Base-by-base conservation (phyloP, 2,113 vertebrate species). In the Elaphurus davidianus region DNA sequence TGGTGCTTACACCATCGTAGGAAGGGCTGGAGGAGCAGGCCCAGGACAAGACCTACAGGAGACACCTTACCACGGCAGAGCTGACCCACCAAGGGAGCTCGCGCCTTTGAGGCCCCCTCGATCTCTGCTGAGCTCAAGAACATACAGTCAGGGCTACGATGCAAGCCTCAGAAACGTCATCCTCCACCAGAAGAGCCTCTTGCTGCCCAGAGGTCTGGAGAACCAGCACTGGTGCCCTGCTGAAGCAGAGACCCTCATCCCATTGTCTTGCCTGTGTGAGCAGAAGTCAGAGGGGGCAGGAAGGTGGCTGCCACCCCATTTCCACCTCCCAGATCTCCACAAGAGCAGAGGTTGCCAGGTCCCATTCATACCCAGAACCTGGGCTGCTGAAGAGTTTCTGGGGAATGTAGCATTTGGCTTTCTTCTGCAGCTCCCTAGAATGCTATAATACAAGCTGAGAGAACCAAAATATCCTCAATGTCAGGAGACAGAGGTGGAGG, bases 151-250 rank as follows among this genome's bases (percentile, higher is more conserved):
- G 9, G 50, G 57, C 55, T n/a, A 9, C 15, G 17, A 1, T 23
- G 8, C 8, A 30, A 87, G 78, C 15, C 59, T 43, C 88, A 78
- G n/a, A 87, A 78, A n/a, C 55, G 6, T 23, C 45, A 1, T 59
- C 23, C 76, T 67, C 36, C 45, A 7, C 50, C 50, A 27, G 10
- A 28, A 82, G n/a, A 54, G 71, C 54, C 23, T 67, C 40, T 60
- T 17, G 40, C 7, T 15, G 0, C 23, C 55, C 13, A 59, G 81
- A n/a, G 59, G n/a, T 25, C 81, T 60, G 14, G 54, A 59, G 40
- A 30, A 9, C 0, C 0, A 33, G 40, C 36, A 3, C 8, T 8
- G 30, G 59, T 15, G 59, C 50, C 67, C 67, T 54, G 25, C 50
- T 6, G n/a, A 85, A 93, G 40, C 83, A 30, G 9, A 93, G 82